These are phyloP conservation scores for Pagrus major DNA, from an alignment of 2,113 vertebrate species.

Conservation along the genomic window DNA sequence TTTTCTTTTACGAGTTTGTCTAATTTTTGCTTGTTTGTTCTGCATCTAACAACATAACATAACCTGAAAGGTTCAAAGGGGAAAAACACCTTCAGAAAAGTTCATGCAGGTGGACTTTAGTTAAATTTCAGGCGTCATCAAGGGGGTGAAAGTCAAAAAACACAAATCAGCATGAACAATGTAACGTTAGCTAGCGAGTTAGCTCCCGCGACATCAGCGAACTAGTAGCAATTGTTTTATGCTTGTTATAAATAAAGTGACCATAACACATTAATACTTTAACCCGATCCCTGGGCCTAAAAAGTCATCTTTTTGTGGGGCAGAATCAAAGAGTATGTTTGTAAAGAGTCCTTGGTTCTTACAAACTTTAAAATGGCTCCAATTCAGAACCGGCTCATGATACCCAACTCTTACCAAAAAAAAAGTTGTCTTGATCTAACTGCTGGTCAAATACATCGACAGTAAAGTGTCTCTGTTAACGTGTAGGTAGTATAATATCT, in stretches of 20 bases:
- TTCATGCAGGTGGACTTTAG: too few relatives aligned
- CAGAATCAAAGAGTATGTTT: not conserved
- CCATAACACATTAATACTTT: too few relatives aligned
- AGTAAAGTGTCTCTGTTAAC: conserved; percentile 30
- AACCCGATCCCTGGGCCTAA: too few relatives aligned
- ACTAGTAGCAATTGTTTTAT: too few relatives aligned
- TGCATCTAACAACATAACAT: not conserved
- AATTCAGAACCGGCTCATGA: conserved; percentile 7
- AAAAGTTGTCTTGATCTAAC: not conserved
- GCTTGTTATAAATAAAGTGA: too few relatives aligned
- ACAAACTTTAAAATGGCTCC: not conserved
- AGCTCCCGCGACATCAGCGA: too few relatives aligned
- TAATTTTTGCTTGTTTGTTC: not conserved
- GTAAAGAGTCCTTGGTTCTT: not conserved
- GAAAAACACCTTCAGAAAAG: too few relatives aligned
- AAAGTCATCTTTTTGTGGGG: not conserved
- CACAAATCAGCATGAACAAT: too few relatives aligned
- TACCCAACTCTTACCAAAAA: conserved; percentile 16
- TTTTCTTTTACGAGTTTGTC: not conserved
- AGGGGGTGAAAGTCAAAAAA: too few relatives aligned
- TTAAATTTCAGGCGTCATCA: too few relatives aligned
- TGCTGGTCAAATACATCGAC: conserved; percentile 20
- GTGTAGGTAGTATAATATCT: conserved; percentile 26
- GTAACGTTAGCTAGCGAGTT: too few relatives aligned
- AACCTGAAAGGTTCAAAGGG: too few relatives aligned